phyloP scores from a whole-genome alignment of 2,888 invertebrate species.

The Schizaphis graminum region DNA sequence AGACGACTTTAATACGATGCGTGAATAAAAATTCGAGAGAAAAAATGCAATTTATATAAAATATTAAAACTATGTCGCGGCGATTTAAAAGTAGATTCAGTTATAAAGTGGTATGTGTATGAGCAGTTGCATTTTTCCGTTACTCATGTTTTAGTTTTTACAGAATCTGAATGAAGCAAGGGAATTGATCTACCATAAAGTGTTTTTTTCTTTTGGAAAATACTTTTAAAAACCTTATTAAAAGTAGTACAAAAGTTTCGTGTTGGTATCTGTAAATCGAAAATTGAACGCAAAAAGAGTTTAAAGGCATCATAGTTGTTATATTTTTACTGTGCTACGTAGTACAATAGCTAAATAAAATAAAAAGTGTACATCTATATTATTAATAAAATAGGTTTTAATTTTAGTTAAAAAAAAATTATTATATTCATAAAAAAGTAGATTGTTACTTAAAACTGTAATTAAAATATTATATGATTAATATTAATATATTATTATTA shows the following conservation, averaged over 20 bases:
- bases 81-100: background rate
- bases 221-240: constrained; percentile 5
- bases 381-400: background rate
- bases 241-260: background rate
- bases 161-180: background rate
- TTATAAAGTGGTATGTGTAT: background rate
- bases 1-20: background rate
- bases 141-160: background rate
- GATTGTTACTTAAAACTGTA: background rate
- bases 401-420: background rate
- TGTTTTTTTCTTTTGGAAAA: background rate
- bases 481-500: background rate
- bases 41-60: background rate
- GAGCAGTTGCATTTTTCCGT: background rate
- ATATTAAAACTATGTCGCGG: background rate
- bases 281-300: background rate
- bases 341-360: background rate
- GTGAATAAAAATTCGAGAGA: too few relatives aligned
- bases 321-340: background rate
- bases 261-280: background rate
- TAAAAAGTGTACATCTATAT: background rate
- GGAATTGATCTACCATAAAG: background rate
- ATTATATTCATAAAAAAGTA: background rate
- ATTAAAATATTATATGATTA: too few relatives aligned
- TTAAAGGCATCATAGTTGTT: background rate